phyloP scores from a whole-genome alignment of 2,888 invertebrate genomes.

The Xestia ashworthii region DNA sequence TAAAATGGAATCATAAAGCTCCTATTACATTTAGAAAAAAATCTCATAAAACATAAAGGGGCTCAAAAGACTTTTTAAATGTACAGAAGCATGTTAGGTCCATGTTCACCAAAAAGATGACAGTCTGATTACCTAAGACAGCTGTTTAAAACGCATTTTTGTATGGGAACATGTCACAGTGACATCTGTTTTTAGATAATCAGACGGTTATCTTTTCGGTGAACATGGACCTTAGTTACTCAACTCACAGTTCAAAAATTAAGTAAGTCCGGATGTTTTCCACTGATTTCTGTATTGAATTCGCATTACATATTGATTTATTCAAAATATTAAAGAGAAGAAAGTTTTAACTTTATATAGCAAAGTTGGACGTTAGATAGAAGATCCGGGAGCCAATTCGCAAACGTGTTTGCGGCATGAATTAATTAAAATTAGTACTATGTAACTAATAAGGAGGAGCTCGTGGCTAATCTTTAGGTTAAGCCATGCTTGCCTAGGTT shows the following conservation, averaged over 20 bases:
- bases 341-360: constrained; percentile 19
- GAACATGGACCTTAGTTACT: no score
- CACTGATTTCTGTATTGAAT: neutral
- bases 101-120: no score
- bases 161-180: no score
- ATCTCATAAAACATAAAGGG: neutral
- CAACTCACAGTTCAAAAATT: constrained; percentile 4
- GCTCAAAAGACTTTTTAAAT: neutral
- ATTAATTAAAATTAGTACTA: neutral
- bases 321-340: constrained; percentile 22
- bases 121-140: no score
- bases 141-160: no score
- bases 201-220: no score
- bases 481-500: no score
- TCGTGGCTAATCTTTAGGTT: no score
- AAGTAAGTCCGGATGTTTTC: constrained; percentile 27
- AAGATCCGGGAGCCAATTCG: neutral
- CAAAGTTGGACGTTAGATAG: neutral
- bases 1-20: no score
- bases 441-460: no score
- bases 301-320: constrained; percentile 35
- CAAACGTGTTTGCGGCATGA: constrained; percentile 5
- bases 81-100: neutral
- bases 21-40: neutral
- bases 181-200: no score